Base-by-base conservation (phyloP, 2,888 invertebrate genomes). In the Anarsia innoxiella region DNA sequence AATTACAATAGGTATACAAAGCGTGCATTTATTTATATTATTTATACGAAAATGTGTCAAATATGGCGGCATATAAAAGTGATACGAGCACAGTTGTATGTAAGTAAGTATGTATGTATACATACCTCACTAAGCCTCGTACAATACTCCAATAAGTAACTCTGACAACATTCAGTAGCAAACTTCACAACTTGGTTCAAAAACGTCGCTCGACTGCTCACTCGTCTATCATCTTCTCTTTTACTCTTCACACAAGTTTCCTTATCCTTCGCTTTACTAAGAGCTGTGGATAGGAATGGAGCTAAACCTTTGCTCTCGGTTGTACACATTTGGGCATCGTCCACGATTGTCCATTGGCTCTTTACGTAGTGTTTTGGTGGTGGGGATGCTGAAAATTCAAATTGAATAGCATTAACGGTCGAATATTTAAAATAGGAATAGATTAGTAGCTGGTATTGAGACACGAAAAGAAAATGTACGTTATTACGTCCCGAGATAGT, bases 81-180 rank as follows among this genome's bases (percentile, higher is more conserved):
- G n/a, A n/a, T n/a, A n/a, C n/a, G n/a, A n/a, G n/a, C n/a, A n/a
- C n/a, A n/a, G n/a, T n/a, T n/a, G n/a, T n/a, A n/a, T n/a, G n/a
- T n/a, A n/a, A n/a, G n/a, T n/a, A n/a, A n/a, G n/a, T n/a, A n/a
- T n/a, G n/a, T n/a, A n/a, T n/a, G n/a, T n/a, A n/a, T n/a, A n/a
- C 57, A 40, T 4, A 85, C 83, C 69, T 88, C 88, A 42, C 87
- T 88, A 10, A 88, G 50, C 46, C 63, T 72, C n/a, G 78, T 86
- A 41, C 85, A 84, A 2, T 77, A 82, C 35, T 84, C 79, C 40
- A 88, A 57, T 27, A 88, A 48, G 23, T 83, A 80, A n/a, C 63
- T 82, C 49, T 86, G 86, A 12, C 86, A 48, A 27, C 79, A 76
- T 1, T 78, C 79, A 0, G 79, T 70, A 0, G 82, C 74, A 39